Percentiles rank a stretch among this genome's conserved stretches.
Evolutionary conservation across 1,140 invertebrate genomes (phyloP).

Genomic region (Bombus sibiricus): DNA sequence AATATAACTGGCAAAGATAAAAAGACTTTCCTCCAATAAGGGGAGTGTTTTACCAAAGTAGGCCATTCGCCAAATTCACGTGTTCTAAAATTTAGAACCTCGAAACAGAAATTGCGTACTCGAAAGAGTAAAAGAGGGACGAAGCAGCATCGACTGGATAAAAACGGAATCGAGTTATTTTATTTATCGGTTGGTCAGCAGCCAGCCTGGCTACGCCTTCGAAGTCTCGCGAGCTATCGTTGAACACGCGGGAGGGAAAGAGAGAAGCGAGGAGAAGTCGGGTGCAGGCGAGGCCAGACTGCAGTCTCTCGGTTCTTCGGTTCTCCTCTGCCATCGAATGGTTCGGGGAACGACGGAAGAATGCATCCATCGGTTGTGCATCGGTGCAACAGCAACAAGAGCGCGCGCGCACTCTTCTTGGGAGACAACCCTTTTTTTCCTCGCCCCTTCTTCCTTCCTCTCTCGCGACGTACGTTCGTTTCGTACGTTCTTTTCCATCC

Average conservation of each 20-base stretch:
- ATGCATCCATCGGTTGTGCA: conserved; percentile 57
- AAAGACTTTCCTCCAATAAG: not conserved
- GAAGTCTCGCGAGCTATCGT: conserved; percentile 25
- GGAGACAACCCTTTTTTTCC: conserved; percentile 58
- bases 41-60: too few relatives aligned
- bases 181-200: conserved; percentile 74
- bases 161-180: conserved; percentile 76
- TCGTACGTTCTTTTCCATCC: not conserved
- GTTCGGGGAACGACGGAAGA: conserved; percentile 56
- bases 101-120: not conserved
- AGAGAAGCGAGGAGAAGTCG: conserved; percentile 7
- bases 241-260: not conserved
- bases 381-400: conserved; percentile 39
- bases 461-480: not conserved
- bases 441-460: conserved; percentile 10
- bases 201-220: conserved; percentile 64
- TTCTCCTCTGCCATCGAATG: conserved; percentile 35
- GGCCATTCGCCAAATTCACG: too few relatives aligned
- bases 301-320: conserved; percentile 27
- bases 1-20: not conserved
- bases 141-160: conserved; percentile 49
- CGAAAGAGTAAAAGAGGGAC: not conserved
- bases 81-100: not conserved
- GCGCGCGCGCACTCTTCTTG: conserved; percentile 71
- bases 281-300: conserved; percentile 49